Evolutionary conservation across 2,797 vertebrate genomes (phyloP), one percentile per base, ranked within the genome.

Genomic region (Mycteria americana): DNA sequence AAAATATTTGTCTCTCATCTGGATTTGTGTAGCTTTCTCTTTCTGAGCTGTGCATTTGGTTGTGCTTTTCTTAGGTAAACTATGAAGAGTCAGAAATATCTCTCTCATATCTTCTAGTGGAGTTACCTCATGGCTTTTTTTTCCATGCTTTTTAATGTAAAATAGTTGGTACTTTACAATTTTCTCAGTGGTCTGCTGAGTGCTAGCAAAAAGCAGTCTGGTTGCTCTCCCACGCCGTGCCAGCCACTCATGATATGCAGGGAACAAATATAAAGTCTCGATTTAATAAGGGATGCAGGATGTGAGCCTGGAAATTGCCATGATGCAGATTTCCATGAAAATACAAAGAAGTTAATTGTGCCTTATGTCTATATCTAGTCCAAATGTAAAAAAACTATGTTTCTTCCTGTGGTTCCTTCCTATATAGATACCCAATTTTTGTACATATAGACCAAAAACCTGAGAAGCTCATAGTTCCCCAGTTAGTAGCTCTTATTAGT

Each of bases 241-340:
- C 39, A 65, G 33, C 50, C 5, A 75, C 91, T 94, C 25, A 51
- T 95, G 85, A 93, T 96, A 62, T 81, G 92, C 0, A 68, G 64
- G 11, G 43, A 53, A 33, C 86, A 96, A 75, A 97, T 72, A 25
- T 0, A 27, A 84, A 62, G 23, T 93, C 82, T 53, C 87, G 96
- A 4, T 96, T 92, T 65, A 97, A 95, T 57, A 97, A 87, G 1
- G 43, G 75, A 35, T 97, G 88, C 85, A 78, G 93, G 0, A 53
- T 62, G n/a, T 85, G 59, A 89, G 92, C 79, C 76, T 76, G 86
- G 65, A 96, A 41, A 18, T 78, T 91, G 7, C 93, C 93, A 17
- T 95, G 63, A 96, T 86, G 46, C 90, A 96, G 41, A 94, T 48
- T 62, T 98, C 90, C 96, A 14, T 45, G 59, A 92, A 56, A 93